These are phyloP conservation scores for Alligator mississippiensis DNA, from an alignment of 2,113 vertebrate species.

Conservation along the genomic window DNA sequence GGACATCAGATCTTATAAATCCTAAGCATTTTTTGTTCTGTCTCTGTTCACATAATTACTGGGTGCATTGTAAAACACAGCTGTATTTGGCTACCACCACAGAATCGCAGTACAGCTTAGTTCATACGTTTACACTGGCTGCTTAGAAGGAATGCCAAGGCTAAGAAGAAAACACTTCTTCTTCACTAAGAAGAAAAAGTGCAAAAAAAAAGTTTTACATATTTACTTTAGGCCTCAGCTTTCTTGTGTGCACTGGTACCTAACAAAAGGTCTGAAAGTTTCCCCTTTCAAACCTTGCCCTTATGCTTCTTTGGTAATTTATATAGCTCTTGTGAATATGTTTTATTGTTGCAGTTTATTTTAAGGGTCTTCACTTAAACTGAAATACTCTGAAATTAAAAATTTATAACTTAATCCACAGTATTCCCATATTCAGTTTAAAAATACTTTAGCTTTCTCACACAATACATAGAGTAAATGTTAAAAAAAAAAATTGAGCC, in stretches of 20 bases:
- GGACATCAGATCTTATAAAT: not conserved
- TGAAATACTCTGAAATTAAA: not conserved
- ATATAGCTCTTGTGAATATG: not conserved
- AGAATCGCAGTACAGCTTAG: not conserved
- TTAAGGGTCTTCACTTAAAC: not conserved
- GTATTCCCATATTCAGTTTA: not conserved
- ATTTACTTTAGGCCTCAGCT: not conserved
- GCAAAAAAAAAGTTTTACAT: not conserved
- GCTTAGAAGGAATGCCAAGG: not conserved
- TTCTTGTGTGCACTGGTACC: not conserved
- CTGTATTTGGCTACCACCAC: not conserved
- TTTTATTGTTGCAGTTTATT: not conserved
- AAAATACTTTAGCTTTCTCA: not conserved
- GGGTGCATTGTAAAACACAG: not conserved
- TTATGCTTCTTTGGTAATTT: not conserved
- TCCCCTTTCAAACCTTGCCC: not conserved
- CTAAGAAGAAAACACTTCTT: not conserved
- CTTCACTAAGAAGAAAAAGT: not conserved
- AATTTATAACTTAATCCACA: not conserved
- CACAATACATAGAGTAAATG: not conserved
- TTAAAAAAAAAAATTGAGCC: not conserved
- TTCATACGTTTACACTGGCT: not conserved
- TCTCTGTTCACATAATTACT: not conserved
- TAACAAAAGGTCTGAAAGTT: not conserved
- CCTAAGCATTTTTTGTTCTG: not conserved